Conservation (phyloP, 1,140 invertebrate species). For the Mya arenaria region DNA sequence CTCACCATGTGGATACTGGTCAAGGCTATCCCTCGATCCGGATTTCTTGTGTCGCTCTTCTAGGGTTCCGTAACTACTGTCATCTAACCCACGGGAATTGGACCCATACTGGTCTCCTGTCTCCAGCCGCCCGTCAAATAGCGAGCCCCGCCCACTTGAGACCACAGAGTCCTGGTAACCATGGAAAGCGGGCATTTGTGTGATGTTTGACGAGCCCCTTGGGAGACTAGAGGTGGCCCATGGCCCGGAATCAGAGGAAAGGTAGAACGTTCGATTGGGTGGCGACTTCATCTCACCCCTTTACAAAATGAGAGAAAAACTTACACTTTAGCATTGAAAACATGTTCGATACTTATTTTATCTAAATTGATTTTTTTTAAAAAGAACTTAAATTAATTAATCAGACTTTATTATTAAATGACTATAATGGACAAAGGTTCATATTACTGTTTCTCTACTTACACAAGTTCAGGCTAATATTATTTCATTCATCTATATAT, state of each 20-base stretch:
- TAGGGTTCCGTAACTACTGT: constrained; percentile 67
- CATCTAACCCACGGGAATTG: constrained; percentile 51
- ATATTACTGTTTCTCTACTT: no score
- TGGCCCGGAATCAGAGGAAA: constrained; percentile 8
- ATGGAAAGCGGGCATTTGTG: constrained; percentile 53
- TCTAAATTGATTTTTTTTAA: no score
- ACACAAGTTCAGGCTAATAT: no score
- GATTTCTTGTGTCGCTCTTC: constrained; percentile 71
- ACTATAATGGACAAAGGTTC: no score
- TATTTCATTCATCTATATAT: no score
- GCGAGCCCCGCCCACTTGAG: constrained; percentile 64
- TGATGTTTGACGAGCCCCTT: constrained; percentile 18
- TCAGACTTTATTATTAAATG: no score
- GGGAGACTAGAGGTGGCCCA: constrained; percentile 51
- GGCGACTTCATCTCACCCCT: constrained; percentile 64
- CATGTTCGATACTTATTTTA: no score
- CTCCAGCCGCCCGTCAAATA: constrained; percentile 64
- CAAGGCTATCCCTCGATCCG: constrained; percentile 73
- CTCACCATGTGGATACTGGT: constrained; percentile 70
- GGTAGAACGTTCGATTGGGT: constrained; percentile 53
- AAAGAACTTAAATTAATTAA: no score
- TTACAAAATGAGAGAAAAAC: background rate
- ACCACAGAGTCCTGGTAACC: constrained; percentile 73
- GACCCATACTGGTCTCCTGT: constrained; percentile 57
- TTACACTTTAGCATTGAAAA: no score